Evolutionary conservation across 2,113 vertebrate genomes (phyloP).

Genomic region (Pteruthius melanotis): DNA sequence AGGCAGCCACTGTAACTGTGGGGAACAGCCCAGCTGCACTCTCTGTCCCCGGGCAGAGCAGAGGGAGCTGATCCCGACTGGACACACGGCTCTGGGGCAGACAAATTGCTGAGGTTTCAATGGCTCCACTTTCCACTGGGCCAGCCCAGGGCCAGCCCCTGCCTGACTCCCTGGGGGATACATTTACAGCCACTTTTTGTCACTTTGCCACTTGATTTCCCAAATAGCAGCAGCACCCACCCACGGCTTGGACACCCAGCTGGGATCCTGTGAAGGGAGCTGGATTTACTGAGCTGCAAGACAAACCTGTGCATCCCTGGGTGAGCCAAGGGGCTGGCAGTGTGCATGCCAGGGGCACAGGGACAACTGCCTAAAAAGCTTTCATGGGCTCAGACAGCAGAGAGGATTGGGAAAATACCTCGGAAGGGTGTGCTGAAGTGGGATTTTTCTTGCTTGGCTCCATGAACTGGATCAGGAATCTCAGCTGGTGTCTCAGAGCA

Average conservation of each 20-base stretch:
- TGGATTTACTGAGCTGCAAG: neutral
- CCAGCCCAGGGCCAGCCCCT: neutral
- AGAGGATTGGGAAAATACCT: neutral
- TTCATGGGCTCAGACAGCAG: neutral
- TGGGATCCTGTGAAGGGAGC: neutral
- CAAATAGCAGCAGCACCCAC: neutral
- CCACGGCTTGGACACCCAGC: rapidly evolving
- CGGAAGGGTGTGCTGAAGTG: rapidly evolving
- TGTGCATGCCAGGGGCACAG: neutral
- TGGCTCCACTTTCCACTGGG: neutral
- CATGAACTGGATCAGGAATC: neutral
- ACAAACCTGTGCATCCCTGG: neutral
- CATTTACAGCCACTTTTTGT: neutral
- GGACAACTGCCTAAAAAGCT: neutral
- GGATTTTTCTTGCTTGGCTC: neutral
- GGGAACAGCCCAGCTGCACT: neutral
- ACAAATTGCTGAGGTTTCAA: neutral
- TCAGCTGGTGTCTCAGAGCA: neutral
- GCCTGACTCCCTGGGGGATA: neutral
- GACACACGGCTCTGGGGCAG: neutral
- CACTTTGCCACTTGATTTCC: neutral
- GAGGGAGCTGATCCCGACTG: neutral
- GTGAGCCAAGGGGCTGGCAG: neutral
- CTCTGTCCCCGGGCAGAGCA: neutral
- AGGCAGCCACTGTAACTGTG: rapidly evolving